Evolutionary conservation across 2,888 invertebrate genomes (phyloP).

Genomic region (Drosophila austrosaltans): DNA sequence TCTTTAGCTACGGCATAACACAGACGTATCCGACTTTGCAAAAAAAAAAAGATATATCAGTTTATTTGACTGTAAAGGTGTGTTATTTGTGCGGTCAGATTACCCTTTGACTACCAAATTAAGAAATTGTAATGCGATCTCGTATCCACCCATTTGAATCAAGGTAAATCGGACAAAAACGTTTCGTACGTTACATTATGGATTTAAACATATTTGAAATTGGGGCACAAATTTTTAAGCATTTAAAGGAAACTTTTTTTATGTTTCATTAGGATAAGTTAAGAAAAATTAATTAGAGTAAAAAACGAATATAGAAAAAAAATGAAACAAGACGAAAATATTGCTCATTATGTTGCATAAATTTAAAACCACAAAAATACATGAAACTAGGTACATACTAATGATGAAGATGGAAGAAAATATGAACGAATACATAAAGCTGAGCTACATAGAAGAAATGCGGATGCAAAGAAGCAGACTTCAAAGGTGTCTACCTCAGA

Average conservation of each 20-base stretch:
- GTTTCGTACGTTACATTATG: no score
- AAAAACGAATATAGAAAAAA: constrained; percentile 49
- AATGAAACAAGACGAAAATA: constrained; percentile 55
- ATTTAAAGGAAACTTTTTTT: no score
- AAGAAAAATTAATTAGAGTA: neutral
- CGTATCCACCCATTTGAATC: no score
- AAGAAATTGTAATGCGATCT: no score
- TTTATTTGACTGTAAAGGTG: no score
- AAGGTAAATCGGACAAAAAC: no score
- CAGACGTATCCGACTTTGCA: constrained; percentile 15
- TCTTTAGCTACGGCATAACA: constrained; percentile 67
- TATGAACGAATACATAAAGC: constrained; percentile 56
- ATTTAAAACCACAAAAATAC: constrained; percentile 75
- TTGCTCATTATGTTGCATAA: constrained; percentile 76
- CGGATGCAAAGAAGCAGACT: constrained; percentile 74
- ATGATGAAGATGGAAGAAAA: constrained; percentile 33
- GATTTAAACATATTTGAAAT: no score
- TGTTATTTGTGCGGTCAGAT: no score
- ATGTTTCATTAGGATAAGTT: constrained; percentile 20
- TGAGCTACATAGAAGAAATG: constrained; percentile 71
- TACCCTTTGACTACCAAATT: no score
- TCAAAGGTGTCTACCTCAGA: constrained; percentile 47
- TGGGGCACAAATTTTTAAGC: no score
- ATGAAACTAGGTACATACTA: constrained; percentile 71
- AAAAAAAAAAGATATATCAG: no score